Conservation (phyloP, 2,797 vertebrate species). For the Sciurus carolinensis region DNA sequence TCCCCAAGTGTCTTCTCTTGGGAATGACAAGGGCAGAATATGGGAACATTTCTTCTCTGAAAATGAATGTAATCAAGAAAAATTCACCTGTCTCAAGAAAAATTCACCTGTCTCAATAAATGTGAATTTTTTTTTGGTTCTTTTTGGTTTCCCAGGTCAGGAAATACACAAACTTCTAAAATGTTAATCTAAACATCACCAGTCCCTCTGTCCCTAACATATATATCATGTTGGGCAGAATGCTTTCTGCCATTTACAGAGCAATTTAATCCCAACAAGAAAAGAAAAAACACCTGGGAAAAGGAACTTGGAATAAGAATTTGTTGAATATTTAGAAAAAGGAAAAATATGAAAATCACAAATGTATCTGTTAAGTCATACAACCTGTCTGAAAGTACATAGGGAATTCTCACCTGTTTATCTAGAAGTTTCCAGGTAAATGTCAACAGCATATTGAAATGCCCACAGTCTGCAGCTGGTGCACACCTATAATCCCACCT, state of each 20-base stretch:
- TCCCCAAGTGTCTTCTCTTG: neutral
- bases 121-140: conserved; percentile 65
- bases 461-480: neutral
- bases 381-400: neutral
- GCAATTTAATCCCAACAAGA: conserved; percentile 72
- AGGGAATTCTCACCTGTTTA: neutral
- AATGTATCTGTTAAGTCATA: neutral
- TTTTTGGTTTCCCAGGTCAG: conserved; percentile 85
- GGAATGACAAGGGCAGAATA: neutral
- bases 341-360: neutral
- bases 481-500: neutral
- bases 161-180: conserved; percentile 76
- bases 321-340: neutral
- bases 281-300: conserved; percentile 75
- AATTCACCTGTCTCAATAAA: conserved; percentile 84
- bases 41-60: neutral
- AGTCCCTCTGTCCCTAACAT: conserved; percentile 59
- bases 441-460: neutral
- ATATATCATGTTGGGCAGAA: conserved; percentile 76
- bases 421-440: neutral
- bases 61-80: neutral
- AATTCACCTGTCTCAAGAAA: conserved; percentile 84
- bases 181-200: conserved; percentile 79
- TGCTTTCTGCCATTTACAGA: conserved; percentile 83
- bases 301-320: neutral